Percentiles rank a stretch among this genome's conserved stretches.
Conservation (phyloP, 2,113 vertebrate genomes). For the Heterotilapia buettikoferi region DNA sequence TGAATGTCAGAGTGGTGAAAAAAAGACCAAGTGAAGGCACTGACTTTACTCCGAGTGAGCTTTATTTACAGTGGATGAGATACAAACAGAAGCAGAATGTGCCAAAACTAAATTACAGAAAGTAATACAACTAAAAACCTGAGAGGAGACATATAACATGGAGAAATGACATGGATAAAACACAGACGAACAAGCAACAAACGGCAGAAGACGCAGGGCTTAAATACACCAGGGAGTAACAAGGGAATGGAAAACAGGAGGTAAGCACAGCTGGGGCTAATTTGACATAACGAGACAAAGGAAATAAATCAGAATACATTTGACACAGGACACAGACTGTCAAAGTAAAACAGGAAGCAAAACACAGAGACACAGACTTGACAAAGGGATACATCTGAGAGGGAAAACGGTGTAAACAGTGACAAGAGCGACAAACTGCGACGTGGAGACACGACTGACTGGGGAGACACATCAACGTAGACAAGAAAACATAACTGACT, state of each 20-base stretch:
- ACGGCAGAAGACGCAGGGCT: fast-evolving
- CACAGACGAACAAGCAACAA: neutral
- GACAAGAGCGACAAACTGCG: fast-evolving
- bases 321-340: neutral
- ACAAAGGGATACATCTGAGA: fast-evolving
- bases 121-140: neutral
- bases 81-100: fast-evolving
- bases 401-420: neutral
- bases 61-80: neutral
- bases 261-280: neutral
- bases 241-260: neutral
- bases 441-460: neutral
- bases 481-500: too few species aligned
- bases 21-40: neutral
- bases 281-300: neutral
- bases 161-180: neutral
- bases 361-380: neutral
- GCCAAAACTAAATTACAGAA: neutral
- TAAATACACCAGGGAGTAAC: neutral
- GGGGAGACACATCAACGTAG: neutral
- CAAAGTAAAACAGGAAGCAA: neutral
- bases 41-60: neutral
- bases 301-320: neutral
- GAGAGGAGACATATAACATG: fast-evolving
- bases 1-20: neutral